phyloP scores from a whole-genome alignment of 2,888 invertebrate species.

The Mystacides longicornis region DNA sequence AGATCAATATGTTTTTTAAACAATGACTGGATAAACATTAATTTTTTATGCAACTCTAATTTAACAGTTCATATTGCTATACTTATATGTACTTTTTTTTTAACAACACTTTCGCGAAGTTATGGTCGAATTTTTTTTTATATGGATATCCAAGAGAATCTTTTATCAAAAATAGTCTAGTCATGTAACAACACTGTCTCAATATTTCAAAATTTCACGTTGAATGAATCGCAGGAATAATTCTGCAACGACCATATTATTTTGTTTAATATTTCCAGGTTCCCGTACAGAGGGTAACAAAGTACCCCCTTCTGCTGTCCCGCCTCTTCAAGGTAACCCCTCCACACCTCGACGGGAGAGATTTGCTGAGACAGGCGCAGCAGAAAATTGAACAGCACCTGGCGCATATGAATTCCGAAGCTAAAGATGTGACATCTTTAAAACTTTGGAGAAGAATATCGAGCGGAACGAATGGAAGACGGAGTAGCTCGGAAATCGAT shows the following conservation, averaged over 20 bases:
- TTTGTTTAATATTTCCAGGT: constrained; percentile 47
- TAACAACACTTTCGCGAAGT: too few relatives aligned
- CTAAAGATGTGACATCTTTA: constrained; percentile 80
- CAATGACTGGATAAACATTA: too few relatives aligned
- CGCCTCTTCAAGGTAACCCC: constrained; percentile 88
- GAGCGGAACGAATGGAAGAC: constrained; percentile 57
- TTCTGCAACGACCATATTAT: background rate
- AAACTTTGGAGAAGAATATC: constrained; percentile 86
- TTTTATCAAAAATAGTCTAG: too few relatives aligned
- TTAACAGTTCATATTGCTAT: too few relatives aligned
- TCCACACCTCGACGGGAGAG: constrained; percentile 71
- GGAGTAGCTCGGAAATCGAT: constrained; percentile 76
- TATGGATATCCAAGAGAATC: too few relatives aligned
- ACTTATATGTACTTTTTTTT: too few relatives aligned
- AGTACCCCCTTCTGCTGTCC: constrained; percentile 87
- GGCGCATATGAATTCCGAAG: constrained; percentile 90
- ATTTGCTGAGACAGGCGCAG: constrained; percentile 79
- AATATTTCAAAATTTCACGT: too few relatives aligned
- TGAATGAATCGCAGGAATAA: too few relatives aligned
- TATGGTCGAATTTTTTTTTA: too few relatives aligned
- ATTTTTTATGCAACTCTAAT: too few relatives aligned
- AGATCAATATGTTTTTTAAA: too few relatives aligned
- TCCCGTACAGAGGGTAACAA: constrained; percentile 94
- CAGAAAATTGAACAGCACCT: constrained; percentile 88
- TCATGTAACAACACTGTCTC: too few relatives aligned